Conservation (phyloP, 2,113 vertebrate genomes). For the Isurus oxyrinchus region DNA sequence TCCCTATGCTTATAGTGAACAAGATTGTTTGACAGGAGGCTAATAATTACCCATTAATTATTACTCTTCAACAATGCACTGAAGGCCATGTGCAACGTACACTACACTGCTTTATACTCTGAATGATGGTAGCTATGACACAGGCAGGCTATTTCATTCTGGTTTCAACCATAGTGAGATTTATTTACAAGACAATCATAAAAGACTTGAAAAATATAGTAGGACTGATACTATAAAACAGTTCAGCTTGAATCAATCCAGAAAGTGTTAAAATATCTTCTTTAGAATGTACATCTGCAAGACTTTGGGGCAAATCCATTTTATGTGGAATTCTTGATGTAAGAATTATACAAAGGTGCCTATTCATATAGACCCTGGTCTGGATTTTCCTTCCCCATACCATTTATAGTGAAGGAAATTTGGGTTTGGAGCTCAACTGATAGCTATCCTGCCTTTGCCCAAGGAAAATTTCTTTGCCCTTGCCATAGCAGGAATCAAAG, state of each 20-base stretch:
- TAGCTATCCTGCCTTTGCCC: neutral
- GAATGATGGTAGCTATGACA: neutral
- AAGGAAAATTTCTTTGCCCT: neutral
- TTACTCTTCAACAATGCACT: neutral
- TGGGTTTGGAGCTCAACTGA: neutral
- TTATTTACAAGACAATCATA: neutral
- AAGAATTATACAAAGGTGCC: neutral
- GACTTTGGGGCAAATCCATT: neutral
- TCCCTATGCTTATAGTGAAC: neutral
- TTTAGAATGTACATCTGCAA: neutral
- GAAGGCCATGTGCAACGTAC: neutral
- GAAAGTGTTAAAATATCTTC: neutral
- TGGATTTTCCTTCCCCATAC: neutral
- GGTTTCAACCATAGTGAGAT: neutral
- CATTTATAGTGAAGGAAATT: neutral
- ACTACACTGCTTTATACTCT: neutral
- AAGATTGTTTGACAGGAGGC: neutral
- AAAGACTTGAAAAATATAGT: neutral
- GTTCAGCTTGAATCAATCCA: neutral
- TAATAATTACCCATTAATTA: neutral
- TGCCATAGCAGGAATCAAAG: neutral
- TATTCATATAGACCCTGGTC: neutral
- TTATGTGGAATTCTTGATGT: neutral
- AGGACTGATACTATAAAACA: neutral
- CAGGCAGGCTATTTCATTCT: neutral